A percentile compares a stretch with the other conserved stretches of the same genome.
These are phyloP conservation scores for Cryptops parisi DNA, from an alignment of 2,888 invertebrate species.

Conservation along the genomic window DNA sequence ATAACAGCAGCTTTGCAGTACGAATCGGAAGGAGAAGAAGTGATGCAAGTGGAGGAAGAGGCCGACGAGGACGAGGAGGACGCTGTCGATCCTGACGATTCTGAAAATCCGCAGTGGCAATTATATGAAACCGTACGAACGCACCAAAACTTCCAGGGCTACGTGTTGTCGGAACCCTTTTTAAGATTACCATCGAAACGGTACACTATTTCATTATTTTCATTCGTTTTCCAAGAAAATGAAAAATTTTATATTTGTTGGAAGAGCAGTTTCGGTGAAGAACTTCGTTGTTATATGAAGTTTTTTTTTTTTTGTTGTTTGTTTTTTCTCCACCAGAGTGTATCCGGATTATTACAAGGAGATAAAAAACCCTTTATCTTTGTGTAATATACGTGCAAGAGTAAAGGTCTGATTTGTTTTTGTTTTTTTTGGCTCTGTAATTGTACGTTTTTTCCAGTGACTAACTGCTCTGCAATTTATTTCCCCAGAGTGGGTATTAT, in stretches of 20 bases:
- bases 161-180: slow-evolving; percentile 77
- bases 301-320: neutral
- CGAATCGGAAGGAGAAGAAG: slow-evolving; percentile 23
- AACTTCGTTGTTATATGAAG: no score
- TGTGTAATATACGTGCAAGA: slow-evolving; percentile 61
- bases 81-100: slow-evolving; percentile 13
- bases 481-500: slow-evolving; percentile 53
- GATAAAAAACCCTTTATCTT: slow-evolving; percentile 87
- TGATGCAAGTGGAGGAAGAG: slow-evolving; percentile 34
- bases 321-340: slow-evolving; percentile 39
- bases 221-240: no score
- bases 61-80: slow-evolving; percentile 33
- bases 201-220: no score
- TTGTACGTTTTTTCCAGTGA: slow-evolving; percentile 11
- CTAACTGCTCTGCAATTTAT: no score
- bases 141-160: slow-evolving; percentile 38
- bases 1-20: slow-evolving; percentile 45
- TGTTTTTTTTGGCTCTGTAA: slow-evolving; percentile 9
- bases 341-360: slow-evolving; percentile 97
- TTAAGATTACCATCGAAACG: slow-evolving; percentile 69
- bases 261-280: no score
- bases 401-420: slow-evolving; percentile 30
- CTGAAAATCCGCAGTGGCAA: slow-evolving; percentile 60
- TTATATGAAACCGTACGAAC: slow-evolving; percentile 47
- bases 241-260: no score